phyloP scores from a whole-genome alignment of 2,797 vertebrate genomes.

The Hyperoplus immaculatus region DNA sequence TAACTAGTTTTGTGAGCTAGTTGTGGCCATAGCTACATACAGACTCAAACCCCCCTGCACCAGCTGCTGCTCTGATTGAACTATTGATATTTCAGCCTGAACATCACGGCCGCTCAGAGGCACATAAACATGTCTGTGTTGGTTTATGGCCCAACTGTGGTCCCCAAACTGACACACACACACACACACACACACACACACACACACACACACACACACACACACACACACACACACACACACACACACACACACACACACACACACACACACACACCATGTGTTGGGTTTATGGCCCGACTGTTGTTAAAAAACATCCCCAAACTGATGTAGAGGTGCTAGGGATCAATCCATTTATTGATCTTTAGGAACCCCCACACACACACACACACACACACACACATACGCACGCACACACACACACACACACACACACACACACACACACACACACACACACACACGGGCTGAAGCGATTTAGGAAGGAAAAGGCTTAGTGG shows the following conservation, averaged over 20 bases:
- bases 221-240: no score
- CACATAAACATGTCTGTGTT: slow-evolving; percentile 47
- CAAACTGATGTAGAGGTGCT: slow-evolving; percentile 23
- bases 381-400: background rate
- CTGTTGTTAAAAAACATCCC: background rate
- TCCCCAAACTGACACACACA: no score
- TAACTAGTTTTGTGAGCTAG: background rate
- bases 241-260: no score
- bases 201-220: no score
- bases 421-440: background rate
- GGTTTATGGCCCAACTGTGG: slow-evolving; percentile 23
- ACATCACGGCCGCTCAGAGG: slow-evolving; percentile 2
- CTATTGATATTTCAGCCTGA: slow-evolving; percentile 38
- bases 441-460: background rate
- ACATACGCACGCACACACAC: background rate
- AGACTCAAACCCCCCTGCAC: background rate
- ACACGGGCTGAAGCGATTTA: background rate
- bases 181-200: no score
- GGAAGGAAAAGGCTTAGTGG: background rate
- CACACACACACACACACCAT: no score
- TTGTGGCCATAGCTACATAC: background rate
- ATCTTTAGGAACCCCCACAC: slow-evolving; percentile 26
- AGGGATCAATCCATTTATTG: slow-evolving; percentile 49
- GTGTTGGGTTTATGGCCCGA: background rate
- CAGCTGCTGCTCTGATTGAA: slow-evolving; percentile 28